Percentiles rank a stretch among this genome's conserved stretches.
Conservation (phyloP, 2,113 vertebrate genomes). For the Scortum barcoo region DNA sequence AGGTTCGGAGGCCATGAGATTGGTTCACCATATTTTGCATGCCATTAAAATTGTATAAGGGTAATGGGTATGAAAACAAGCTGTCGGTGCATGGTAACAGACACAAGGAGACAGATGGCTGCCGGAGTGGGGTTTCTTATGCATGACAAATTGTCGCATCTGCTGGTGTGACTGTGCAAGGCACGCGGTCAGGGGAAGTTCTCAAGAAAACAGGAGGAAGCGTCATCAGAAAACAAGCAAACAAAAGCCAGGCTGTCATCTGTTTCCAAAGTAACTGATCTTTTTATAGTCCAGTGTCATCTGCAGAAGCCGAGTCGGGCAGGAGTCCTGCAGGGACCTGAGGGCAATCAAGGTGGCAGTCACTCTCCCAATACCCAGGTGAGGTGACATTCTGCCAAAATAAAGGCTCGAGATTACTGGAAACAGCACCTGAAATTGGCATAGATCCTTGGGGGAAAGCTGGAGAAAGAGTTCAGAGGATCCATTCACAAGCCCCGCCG, state of each 20-base stretch:
- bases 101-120: conserved; percentile 82
- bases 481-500: conserved; percentile 23
- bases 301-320: background rate
- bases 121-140: conserved; percentile 76
- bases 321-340: conserved; percentile 38
- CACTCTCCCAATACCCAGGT: conserved; percentile 56
- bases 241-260: conserved; percentile 59
- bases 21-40: conserved; percentile 66
- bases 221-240: conserved; percentile 55
- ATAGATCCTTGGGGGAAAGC: conserved; percentile 18
- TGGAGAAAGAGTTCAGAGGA: conserved; percentile 27
- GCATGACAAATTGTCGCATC: conserved; percentile 76
- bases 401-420: conserved; percentile 52
- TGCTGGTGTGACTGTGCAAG: conserved; percentile 73
- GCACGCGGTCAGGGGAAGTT: conserved; percentile 58
- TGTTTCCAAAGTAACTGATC: conserved; percentile 44
- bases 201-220: conserved; percentile 66
- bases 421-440: conserved; percentile 38
- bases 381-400: conserved; percentile 68
- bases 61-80: conserved; percentile 66
- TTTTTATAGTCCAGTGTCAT: conserved; percentile 40
- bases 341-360: conserved; percentile 55
- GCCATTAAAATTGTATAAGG: conserved; percentile 70
- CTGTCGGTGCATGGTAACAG: conserved; percentile 61
- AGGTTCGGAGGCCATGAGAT: conserved; percentile 53